Evolutionary conservation across 2,888 invertebrate genomes (phyloP).

Genomic region (Cosmia pyralina): DNA sequence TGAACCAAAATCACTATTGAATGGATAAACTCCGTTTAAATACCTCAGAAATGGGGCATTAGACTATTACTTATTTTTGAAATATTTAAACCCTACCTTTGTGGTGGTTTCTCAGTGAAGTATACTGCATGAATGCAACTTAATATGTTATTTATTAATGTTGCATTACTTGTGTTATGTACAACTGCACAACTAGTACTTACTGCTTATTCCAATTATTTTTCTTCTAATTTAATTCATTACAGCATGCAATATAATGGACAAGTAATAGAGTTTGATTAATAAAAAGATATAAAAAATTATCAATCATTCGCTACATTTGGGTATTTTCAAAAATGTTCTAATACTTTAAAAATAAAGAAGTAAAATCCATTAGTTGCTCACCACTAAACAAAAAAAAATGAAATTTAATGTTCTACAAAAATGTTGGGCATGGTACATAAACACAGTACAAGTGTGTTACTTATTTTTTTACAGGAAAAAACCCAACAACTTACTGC

Average conservation of each 20-base stretch:
- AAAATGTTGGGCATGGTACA: not conserved
- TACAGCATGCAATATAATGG: not conserved
- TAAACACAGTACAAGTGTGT: no score
- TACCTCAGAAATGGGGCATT: no score
- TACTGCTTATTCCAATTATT: not conserved
- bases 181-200: not conserved
- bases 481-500: not conserved
- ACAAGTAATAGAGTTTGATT: not conserved
- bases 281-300: not conserved
- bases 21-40: no score
- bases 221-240: not conserved
- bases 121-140: not conserved
- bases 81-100: not conserved
- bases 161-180: not conserved
- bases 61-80: not conserved
- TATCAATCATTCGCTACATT: not conserved
- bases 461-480: not conserved
- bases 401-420: not conserved
- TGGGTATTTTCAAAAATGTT: not conserved
- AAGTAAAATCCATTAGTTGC: not conserved
- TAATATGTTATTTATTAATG: not conserved
- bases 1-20: no score
- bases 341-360: not conserved
- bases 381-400: not conserved
- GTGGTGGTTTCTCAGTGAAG: not conserved